phyloP scores from a whole-genome alignment of 2,888 invertebrate genomes.

The Escarpia spicata region DNA sequence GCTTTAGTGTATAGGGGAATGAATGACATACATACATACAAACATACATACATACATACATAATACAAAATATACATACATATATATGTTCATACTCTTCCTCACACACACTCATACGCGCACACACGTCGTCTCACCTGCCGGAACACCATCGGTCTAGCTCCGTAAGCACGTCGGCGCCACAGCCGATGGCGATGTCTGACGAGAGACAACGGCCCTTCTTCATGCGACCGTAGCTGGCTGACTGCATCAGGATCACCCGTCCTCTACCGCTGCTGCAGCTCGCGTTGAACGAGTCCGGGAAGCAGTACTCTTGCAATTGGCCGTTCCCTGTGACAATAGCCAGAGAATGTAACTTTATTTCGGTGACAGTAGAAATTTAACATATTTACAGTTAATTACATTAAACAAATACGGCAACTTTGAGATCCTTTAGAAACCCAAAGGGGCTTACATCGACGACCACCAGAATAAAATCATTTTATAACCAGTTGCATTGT shows the following conservation, averaged over 20 bases:
- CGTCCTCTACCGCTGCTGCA: slow-evolving; percentile 34
- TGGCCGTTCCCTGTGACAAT: not conserved
- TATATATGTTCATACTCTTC: not conserved
- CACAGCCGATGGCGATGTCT: slow-evolving; percentile 37
- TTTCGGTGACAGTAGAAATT: no score
- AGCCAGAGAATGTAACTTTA: not conserved
- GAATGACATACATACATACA: not conserved
- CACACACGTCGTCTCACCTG: slow-evolving; percentile 14
- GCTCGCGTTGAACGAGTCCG: slow-evolving; percentile 38
- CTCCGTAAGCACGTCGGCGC: slow-evolving; percentile 35
- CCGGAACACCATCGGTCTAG: slow-evolving; percentile 40
- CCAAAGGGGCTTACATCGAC: no score
- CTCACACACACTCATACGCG: not conserved
- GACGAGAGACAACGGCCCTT: slow-evolving; percentile 39
- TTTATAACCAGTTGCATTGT: no score
- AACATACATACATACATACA: not conserved
- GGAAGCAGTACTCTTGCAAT: slow-evolving; percentile 42
- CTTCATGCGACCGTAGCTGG: slow-evolving; percentile 42
- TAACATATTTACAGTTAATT: no score
- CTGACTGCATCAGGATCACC: slow-evolving; percentile 39
- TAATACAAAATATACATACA: not conserved
- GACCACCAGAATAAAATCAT: no score
- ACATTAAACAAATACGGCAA: no score
- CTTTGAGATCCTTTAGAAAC: no score
- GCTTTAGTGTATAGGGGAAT: no score